These are phyloP conservation scores for Parazoanthus atlanticus DNA, from an alignment of 92 coral and sea anemone genomes.

Conservation along the genomic window DNA sequence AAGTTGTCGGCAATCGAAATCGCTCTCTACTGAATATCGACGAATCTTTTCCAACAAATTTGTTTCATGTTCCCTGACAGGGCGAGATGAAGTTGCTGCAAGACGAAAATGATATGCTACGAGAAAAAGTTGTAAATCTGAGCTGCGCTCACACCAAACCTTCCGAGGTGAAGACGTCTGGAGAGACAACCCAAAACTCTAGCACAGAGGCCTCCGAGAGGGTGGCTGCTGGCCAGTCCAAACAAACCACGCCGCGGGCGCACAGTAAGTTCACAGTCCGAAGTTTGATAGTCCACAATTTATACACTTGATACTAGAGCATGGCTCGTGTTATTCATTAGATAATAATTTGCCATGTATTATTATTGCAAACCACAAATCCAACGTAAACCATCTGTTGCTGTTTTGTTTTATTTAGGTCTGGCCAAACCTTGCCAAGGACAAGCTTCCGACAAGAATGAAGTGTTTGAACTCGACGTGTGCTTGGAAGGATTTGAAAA, in stretches of 20 bases:
- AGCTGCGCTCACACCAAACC: constrained; percentile 47
- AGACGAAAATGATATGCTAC: constrained; percentile 77
- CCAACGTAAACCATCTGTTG: background rate
- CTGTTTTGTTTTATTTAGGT: background rate
- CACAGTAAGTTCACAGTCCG: constrained; percentile 10
- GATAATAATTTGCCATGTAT: background rate
- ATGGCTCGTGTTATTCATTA: background rate
- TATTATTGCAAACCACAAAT: background rate
- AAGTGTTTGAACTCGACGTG: constrained; percentile 32
- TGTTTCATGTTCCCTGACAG: constrained; percentile 51
- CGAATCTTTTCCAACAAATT: background rate
- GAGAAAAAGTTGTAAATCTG: constrained; percentile 69
- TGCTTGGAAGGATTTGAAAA: constrained; percentile 33
- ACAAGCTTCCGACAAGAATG: constrained; percentile 1
- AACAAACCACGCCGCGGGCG: background rate
- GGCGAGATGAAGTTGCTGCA: constrained; percentile 81
- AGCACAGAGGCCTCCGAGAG: constrained; percentile 44
- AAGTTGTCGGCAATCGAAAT: background rate
- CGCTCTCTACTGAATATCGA: background rate
- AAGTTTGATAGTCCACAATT: background rate
- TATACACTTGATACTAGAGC: too few relatives aligned
- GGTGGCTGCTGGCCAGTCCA: background rate
- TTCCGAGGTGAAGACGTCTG: constrained; percentile 57
- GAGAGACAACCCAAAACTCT: constrained; percentile 69
- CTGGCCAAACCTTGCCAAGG: background rate